Evolutionary conservation across 2,113 vertebrate genomes (phyloP).

Genomic region (Microcebus jonahi): DNA sequence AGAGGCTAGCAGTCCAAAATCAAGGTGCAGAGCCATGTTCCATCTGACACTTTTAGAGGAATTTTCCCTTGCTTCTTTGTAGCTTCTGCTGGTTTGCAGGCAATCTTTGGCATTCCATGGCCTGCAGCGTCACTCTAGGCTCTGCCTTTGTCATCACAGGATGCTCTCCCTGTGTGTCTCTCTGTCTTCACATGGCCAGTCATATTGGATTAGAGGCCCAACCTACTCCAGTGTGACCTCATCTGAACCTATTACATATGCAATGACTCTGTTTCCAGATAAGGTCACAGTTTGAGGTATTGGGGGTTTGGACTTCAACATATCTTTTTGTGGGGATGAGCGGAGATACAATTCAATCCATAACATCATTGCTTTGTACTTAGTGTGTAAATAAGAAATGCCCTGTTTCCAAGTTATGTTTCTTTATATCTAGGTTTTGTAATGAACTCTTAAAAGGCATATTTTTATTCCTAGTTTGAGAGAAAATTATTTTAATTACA

Average conservation of each 20-base stretch:
- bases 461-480: slow-evolving; percentile 15
- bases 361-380: neutral
- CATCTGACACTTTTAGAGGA: neutral
- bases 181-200: neutral
- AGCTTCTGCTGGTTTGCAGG: neutral
- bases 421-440: slow-evolving; percentile 7
- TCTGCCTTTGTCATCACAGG: neutral
- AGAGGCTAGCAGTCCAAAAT: neutral
- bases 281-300: neutral
- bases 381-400: neutral
- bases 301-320: neutral
- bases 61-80: neutral
- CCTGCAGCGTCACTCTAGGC: neutral
- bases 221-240: neutral
- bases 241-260: neutral
- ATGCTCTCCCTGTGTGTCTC: neutral
- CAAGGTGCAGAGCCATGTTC: neutral
- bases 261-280: neutral
- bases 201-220: neutral
- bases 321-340: neutral
- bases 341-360: neutral
- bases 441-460: neutral
- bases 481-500: neutral
- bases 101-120: neutral
- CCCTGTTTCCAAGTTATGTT: neutral